Conservation (phyloP, 2,113 vertebrate genomes). For the Nymphicus hollandicus region DNA sequence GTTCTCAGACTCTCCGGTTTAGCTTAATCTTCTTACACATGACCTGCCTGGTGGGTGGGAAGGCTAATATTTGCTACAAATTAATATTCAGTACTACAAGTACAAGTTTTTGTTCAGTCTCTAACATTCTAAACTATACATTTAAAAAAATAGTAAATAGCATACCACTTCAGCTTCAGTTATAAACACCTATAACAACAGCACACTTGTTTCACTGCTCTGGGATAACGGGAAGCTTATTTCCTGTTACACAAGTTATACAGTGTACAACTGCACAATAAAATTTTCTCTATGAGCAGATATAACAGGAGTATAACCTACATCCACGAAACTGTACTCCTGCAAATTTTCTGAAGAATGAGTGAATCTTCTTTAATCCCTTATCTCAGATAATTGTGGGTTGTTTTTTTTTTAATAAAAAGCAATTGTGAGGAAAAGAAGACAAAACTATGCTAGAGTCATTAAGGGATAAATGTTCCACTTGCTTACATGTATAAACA, state of each 20-base stretch:
- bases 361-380: rapidly evolving
- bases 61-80: too few relatives aligned
- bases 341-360: background rate
- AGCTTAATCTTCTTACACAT: too few relatives aligned
- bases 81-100: too few relatives aligned
- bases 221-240: background rate
- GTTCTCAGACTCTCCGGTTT: too few relatives aligned
- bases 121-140: constrained; percentile 16
- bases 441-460: rapidly evolving
- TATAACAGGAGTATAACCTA: background rate
- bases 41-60: too few relatives aligned
- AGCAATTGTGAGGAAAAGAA: background rate
- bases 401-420: background rate
- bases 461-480: background rate
- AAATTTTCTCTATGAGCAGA: background rate
- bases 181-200: background rate
- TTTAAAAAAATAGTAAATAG: background rate
- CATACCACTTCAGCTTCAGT: background rate
- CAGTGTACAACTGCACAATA: background rate
- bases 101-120: constrained; percentile 60
- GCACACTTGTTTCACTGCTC: background rate
- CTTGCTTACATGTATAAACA: background rate
- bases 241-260: background rate
- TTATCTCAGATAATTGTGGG: background rate
- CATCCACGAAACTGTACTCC: background rate